Conservation (phyloP, 2,797 vertebrate species). For the Lutjanus argentimaculatus region DNA sequence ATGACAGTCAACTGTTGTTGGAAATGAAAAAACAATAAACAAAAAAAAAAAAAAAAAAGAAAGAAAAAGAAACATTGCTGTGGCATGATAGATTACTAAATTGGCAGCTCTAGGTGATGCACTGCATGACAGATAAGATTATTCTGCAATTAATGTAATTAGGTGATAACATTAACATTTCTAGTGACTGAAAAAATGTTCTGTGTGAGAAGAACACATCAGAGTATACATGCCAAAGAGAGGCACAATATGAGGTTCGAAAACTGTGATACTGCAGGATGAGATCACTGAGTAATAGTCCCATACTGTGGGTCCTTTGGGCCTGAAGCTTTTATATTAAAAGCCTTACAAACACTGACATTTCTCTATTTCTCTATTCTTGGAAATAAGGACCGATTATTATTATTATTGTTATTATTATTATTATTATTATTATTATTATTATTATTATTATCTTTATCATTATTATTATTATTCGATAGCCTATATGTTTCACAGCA, state of each 20-base stretch:
- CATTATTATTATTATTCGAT: no score
- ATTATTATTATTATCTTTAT: no score
- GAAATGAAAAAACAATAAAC: not conserved
- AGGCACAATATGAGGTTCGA: not conserved
- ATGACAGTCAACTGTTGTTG: not conserved
- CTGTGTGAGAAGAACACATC: not conserved
- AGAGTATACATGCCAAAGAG: not conserved
- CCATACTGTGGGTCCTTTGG: constrained; percentile 1
- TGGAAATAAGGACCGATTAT: not conserved
- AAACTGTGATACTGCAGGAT: constrained; percentile 2
- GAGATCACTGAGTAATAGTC: not conserved
- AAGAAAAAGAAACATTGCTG: not conserved
- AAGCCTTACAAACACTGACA: not conserved
- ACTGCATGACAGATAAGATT: not conserved
- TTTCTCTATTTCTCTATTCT: no score
- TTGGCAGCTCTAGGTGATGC: not conserved
- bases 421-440: no score
- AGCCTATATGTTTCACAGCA: not conserved
- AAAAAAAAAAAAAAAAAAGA: not conserved
- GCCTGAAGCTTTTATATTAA: not conserved
- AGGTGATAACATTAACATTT: not conserved
- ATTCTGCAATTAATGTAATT: not conserved
- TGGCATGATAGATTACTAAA: not conserved
- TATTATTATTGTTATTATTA: no score
- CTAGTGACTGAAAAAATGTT: not conserved